Evolutionary conservation across 2,113 vertebrate species (phyloP).

Genomic region (Lagopus leucura): DNA sequence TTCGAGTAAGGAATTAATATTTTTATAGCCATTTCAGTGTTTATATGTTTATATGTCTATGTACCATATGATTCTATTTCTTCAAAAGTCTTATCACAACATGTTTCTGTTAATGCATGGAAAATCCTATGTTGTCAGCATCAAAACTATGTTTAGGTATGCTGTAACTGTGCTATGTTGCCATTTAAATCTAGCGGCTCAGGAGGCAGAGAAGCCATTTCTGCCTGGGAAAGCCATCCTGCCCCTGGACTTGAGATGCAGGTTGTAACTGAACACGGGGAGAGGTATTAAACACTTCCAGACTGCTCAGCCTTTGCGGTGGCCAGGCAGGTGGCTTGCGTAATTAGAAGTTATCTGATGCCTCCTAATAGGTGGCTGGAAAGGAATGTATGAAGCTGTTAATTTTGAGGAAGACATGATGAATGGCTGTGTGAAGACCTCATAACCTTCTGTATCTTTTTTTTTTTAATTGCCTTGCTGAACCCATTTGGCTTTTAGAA

Average conservation of each 20-base stretch:
- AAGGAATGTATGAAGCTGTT: neutral
- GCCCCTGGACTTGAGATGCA: rapidly evolving
- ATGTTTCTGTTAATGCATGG: neutral
- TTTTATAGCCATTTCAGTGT: neutral
- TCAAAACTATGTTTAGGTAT: neutral
- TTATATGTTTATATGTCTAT: neutral
- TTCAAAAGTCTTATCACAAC: neutral
- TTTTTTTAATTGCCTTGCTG: neutral
- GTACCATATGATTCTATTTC: neutral
- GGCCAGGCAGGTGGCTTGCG: neutral
- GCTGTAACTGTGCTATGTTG: neutral
- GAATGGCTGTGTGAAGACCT: neutral
- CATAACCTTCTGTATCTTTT: neutral
- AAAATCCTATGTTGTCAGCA: neutral
- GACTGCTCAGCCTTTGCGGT: neutral
- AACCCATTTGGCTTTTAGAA: neutral
- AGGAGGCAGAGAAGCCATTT: neutral
- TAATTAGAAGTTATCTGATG: slow-evolving; percentile 9
- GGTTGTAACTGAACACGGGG: neutral
- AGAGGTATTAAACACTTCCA: neutral
- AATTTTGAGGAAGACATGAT: neutral
- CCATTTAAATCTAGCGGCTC: neutral
- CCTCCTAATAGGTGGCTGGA: neutral
- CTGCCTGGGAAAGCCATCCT: neutral
- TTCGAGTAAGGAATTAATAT: neutral